Base-by-base conservation (phyloP, 2,888 invertebrate species). In the Epinotia nisella region DNA sequence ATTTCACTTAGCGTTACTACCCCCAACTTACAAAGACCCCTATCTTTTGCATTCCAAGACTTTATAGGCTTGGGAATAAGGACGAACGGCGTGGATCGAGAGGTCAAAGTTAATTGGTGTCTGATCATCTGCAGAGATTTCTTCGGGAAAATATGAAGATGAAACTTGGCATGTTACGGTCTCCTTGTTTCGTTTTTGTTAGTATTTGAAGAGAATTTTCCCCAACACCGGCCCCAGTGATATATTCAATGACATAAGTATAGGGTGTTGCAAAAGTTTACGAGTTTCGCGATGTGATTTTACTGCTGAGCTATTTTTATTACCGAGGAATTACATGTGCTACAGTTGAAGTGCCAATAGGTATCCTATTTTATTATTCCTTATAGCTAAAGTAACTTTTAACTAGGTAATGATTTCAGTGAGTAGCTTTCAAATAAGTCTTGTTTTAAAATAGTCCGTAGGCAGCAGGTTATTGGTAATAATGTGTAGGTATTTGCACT, bases 121-220 rank as follows among this genome's bases (percentile, higher is more conserved):
- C 59, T 74, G 75, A 78, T 82, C 81, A 80, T 78, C 79, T 77
- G 75, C 77, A 77, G 80, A 80, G 81, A 83, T 83, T 83, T 81
- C 72, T 75, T 65, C 62, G 77, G 77, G 78, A 83, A 84, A 85
- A 85, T 85, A 85, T 85, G 83, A 81, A 82, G 85, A 84, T 84
- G 82, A 78, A 83, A 85, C 77, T 84, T 84, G 83, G 81, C 79
- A 70, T 79, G n/a, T n/a, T n/a, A 79, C 69, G 78, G 74, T 75
- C 53, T 65, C 70, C 78, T 78, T 81, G 81, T 82, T 82, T 80
- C 77, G 81, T 83, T 85, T 85, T 85, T 83, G 81, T 76, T 75
- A 77, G 76, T 75, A 78, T 78, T 78, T 77, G 79, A 76, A 70
- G 76, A 61, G 82, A 81, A 82, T 83, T 81, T 81, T 75, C 70